phyloP scores from a whole-genome alignment of 1,140 invertebrate genomes.

The Drosophila gunungcola region DNA sequence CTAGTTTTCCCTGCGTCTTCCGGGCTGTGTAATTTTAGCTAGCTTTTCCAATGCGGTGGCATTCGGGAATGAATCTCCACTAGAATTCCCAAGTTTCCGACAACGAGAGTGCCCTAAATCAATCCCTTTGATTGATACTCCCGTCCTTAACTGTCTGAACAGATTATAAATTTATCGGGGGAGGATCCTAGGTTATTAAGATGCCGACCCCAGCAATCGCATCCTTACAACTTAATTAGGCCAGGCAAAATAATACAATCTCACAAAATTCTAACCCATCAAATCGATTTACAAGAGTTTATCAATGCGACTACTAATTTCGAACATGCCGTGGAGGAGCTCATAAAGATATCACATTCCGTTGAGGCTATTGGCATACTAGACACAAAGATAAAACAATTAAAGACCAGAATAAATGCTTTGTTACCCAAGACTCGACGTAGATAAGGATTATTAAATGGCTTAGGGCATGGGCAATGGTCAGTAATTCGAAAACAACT shows the following conservation, averaged over 20 bases:
- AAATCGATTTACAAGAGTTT: background rate
- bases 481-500: background rate
- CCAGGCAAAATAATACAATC: background rate
- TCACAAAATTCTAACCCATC: background rate
- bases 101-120: no score
- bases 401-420: background rate
- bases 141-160: no score
- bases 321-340: background rate
- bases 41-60: no score
- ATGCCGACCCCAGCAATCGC: no score
- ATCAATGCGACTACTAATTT: background rate
- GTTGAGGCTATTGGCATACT: constrained; percentile 2
- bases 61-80: no score
- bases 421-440: background rate
- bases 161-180: no score
- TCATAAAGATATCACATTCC: background rate
- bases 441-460: constrained; percentile 1
- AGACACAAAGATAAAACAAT: background rate
- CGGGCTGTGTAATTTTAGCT: no score
- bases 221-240: background rate
- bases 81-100: no score
- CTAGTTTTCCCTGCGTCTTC: no score
- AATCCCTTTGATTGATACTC: no score
- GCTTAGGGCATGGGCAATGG: background rate
- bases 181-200: no score